These are phyloP conservation scores for Apodemus sylvaticus DNA, from an alignment of 2,113 vertebrate species.

Conservation along the genomic window DNA sequence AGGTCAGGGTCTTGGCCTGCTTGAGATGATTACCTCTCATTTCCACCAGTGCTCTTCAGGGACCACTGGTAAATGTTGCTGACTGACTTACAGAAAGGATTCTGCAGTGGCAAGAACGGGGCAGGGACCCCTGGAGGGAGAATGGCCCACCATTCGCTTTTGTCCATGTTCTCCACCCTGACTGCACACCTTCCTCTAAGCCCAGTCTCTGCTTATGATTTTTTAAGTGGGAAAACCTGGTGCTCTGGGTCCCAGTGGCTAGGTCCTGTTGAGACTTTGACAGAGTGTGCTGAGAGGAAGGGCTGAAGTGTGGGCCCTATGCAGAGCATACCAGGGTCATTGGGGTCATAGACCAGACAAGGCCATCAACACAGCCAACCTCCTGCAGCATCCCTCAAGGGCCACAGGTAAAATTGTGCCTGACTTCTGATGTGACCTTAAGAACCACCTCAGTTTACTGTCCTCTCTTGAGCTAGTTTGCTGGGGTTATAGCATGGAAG, in stretches of 20 bases:
- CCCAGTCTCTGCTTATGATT: not conserved
- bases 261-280: not conserved
- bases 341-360: not conserved
- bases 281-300: not conserved
- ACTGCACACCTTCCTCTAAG: rapidly evolving
- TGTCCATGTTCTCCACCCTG: not conserved
- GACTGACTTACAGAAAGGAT: not conserved
- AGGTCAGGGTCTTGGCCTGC: too few species aligned
- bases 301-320: too few species aligned
- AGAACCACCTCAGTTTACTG: not conserved
- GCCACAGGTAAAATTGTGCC: rapidly evolving
- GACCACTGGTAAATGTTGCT: not conserved
- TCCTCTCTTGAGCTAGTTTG: too few species aligned
- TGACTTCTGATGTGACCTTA: not conserved
- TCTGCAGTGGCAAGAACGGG: not conserved
- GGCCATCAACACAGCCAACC: not conserved
- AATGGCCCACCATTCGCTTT: rapidly evolving
- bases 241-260: not conserved
- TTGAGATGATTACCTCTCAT: rapidly evolving
- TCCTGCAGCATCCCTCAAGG: not conserved
- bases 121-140: not conserved
- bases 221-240: not conserved
- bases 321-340: not conserved
- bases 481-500: not conserved
- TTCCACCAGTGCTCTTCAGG: not conserved